Base-by-base conservation (phyloP, 2,888 invertebrate species). In the Exephanes ischioxanthus region DNA sequence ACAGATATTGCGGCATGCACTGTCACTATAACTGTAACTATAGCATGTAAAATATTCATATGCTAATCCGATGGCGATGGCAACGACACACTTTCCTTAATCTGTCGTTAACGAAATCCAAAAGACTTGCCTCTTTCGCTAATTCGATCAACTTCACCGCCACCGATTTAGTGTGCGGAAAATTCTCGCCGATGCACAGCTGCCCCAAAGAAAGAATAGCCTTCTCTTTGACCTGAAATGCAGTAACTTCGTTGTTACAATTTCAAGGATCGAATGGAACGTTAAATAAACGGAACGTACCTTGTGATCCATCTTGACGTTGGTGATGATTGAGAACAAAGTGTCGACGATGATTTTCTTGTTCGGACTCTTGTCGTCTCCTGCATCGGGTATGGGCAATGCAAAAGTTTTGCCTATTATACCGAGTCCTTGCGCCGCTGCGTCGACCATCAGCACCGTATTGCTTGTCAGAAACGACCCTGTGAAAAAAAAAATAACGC, bases 101-200 rank as follows among this genome's bases (percentile, higher is more conserved):
- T 48, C 22, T 73, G 1, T 41, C 41, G 48, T 58, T 3, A 72
- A 26, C 5, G 14, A 53, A 71, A 51, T 30, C 41, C 30, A 71
- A 51, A 45, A 66, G 33, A 81, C 95, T 94, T 92, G 97, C 97
- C 93, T 97, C 96, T 94, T 97, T 97, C 68, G 97, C 96, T 91
- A 97, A 96, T 84, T 96, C 95, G 84, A 98, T 94, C 89, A 98
- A 96, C 82, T 97, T 97, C 87, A 97, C 95, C 19, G 98, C 95
- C 86, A 97, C 96, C 83, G 96, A 95, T 90, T 96, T 95, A 0
- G 97, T 96, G 88, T 97, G 96, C 33, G 97, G 96, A 89, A 97
- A 96, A 78, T 95, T 94, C 93, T 98, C 98, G 0, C 98, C 98
- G 73, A 98, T 96, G 90, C 98, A 98, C 88, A 98, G 93, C 89